Percentiles rank a stretch among this genome's conserved stretches.
These are phyloP conservation scores for Xenops minutus DNA, from an alignment of 2,797 vertebrate genomes.

Conservation along the genomic window DNA sequence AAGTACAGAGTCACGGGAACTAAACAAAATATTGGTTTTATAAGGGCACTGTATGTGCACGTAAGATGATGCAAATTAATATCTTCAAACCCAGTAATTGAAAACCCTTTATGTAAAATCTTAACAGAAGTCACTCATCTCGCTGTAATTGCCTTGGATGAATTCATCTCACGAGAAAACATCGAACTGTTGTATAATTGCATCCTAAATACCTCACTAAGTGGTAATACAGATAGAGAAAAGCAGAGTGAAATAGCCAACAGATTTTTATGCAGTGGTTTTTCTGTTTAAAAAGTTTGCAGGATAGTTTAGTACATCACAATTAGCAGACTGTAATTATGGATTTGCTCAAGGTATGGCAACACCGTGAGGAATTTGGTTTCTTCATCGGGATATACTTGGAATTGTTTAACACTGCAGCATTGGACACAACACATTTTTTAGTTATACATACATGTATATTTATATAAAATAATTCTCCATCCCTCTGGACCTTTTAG, in stretches of 20 bases:
- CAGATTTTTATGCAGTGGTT: slow-evolving; percentile 38
- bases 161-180: slow-evolving; percentile 55
- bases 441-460: slow-evolving; percentile 38
- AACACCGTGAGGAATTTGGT: slow-evolving; percentile 37
- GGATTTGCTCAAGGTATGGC: slow-evolving; percentile 53
- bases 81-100: slow-evolving; percentile 6
- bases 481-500: slow-evolving; percentile 33
- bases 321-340: slow-evolving; percentile 66
- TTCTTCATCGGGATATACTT: slow-evolving; percentile 14
- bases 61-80: slow-evolving; percentile 19
- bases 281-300: slow-evolving; percentile 46
- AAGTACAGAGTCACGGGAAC: neutral
- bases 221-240: slow-evolving; percentile 47
- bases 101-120: slow-evolving; percentile 26
- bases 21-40: neutral
- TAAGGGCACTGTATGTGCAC: neutral
- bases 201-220: slow-evolving; percentile 60
- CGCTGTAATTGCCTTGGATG: slow-evolving; percentile 7
- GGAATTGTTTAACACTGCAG: slow-evolving; percentile 50
- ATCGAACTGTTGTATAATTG: slow-evolving; percentile 60
- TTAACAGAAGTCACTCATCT: slow-evolving; percentile 38
- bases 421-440: slow-evolving; percentile 40
- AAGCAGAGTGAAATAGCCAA: slow-evolving; percentile 56
- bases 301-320: slow-evolving; percentile 59
- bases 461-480: neutral